Evolutionary conservation across 2,797 vertebrate genomes (phyloP), one percentile per base, ranked within the genome.

Genomic region (Darevskia mixta): DNA sequence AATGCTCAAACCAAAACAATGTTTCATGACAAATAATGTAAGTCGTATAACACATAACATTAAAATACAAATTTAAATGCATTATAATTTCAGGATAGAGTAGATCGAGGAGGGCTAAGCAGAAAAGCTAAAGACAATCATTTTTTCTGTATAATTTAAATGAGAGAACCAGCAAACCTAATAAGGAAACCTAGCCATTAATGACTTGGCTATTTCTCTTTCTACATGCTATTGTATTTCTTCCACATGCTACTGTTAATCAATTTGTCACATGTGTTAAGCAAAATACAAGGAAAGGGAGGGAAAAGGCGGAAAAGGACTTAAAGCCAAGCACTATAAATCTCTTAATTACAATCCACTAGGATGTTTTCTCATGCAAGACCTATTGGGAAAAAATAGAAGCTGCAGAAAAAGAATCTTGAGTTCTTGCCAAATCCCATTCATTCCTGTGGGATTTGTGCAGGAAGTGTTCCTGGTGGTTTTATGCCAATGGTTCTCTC

Each of bases 181-280:
- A 88, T 84, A 89, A 87, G 86, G 86, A 94, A 95, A 94, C 83
- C 0, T 4, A 94, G 92, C 91, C 83, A 92, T 94, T 94, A 93
- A 93, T 95, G 91, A 87, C 86, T 87, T 87, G 81, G 78, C 73
- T 75, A 87, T 92, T 87, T 94, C 90, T 92, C 89, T 92, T 93
- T 94, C 89, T 91, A 93, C 89, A 91, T 95, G 90, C 87, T 73
- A 79, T 81, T 81, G 35, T 73, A 29, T 79, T 10, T 61, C 89
- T 93, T 93, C 91, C 86, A 91, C 66, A 91, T 92, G 90, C 75
- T 82, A 78, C 86, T 92, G 82, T 95, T 95, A 92, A 94, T 93
- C 23, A 87, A 94, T 95, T 91, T 92, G 0, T 85, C 72, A 88
- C 79, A 72, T 93, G 90, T 92, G 92, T 90, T 94, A 85, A 89